Conservation (phyloP, 2,888 invertebrate genomes). For the Ophonus ardosiacus region DNA sequence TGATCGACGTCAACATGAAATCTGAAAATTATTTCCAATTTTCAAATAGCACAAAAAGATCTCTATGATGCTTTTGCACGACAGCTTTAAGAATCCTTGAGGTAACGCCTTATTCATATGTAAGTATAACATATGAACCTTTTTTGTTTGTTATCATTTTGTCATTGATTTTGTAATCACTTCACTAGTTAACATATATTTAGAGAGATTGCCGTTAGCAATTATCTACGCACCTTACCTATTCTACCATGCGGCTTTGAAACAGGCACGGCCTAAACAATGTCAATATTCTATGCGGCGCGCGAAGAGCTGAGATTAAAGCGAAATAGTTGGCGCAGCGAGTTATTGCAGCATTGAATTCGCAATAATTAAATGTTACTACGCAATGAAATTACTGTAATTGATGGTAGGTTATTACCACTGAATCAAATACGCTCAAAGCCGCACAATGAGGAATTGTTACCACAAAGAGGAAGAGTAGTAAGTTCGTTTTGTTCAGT, state of each 20-base stretch:
- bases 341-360: conserved; percentile 20
- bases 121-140: too few species aligned
- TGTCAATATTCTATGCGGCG: not conserved
- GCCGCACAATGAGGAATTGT: conserved; percentile 29
- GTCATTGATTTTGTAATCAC: not conserved
- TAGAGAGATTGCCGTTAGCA: not conserved
- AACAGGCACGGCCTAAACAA: not conserved
- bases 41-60: too few species aligned
- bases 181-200: not conserved
- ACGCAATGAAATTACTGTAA: conserved; percentile 44
- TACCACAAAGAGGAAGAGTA: conserved; percentile 14
- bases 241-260: not conserved
- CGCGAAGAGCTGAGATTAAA: conserved; percentile 2
- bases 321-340: conserved; percentile 11
- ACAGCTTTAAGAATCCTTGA: too few species aligned
- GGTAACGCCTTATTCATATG: too few species aligned
- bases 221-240: not conserved
- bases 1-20: too few species aligned
- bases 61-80: too few species aligned
- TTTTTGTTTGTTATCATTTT: too few species aligned
- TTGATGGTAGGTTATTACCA: conserved; percentile 34
- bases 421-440: conserved; percentile 16
- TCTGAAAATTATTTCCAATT: too few species aligned
- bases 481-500: conserved; percentile 15
- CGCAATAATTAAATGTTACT: conserved; percentile 36